These are phyloP conservation scores for Gulo gulo DNA, from an alignment of 2,113 vertebrate species.

Conservation along the genomic window DNA sequence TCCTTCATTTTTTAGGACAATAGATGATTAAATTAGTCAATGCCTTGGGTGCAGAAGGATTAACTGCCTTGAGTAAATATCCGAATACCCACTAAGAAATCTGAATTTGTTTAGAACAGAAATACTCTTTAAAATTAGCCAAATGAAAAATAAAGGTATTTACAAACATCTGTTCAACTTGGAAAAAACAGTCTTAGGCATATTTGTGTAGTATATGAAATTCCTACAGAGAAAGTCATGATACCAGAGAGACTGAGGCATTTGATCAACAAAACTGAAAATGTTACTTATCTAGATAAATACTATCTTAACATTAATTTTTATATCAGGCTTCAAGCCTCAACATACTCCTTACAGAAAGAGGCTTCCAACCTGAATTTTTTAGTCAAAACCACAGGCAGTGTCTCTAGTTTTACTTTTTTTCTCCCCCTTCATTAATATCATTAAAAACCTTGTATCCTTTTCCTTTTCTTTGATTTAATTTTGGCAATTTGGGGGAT, in stretches of 20 bases:
- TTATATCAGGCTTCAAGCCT: not conserved
- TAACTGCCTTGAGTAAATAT: not conserved
- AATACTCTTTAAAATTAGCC: not conserved
- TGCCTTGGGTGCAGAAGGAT: not conserved
- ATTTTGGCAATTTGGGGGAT: not conserved
- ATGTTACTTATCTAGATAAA: not conserved
- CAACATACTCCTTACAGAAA: not conserved
- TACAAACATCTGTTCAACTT: not conserved
- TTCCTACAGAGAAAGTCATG: not conserved
- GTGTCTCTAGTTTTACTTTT: conserved; percentile 4
- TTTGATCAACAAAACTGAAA: not conserved
- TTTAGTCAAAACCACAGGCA: not conserved
- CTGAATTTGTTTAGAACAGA: not conserved
- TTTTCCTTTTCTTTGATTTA: not conserved
- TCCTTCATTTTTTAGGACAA: not conserved
- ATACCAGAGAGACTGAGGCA: not conserved
- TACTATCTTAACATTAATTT: not conserved
- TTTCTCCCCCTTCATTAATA: not conserved
- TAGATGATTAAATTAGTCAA: not conserved
- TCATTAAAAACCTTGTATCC: not conserved
- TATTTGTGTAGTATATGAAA: not conserved
- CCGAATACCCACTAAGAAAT: not conserved
- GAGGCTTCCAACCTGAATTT: not conserved
- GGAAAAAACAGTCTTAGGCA: not conserved
- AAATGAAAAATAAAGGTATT: not conserved